These are phyloP conservation scores for Ptychadena robeensis DNA, from an alignment of 2,797 vertebrate genomes.

Conservation along the genomic window DNA sequence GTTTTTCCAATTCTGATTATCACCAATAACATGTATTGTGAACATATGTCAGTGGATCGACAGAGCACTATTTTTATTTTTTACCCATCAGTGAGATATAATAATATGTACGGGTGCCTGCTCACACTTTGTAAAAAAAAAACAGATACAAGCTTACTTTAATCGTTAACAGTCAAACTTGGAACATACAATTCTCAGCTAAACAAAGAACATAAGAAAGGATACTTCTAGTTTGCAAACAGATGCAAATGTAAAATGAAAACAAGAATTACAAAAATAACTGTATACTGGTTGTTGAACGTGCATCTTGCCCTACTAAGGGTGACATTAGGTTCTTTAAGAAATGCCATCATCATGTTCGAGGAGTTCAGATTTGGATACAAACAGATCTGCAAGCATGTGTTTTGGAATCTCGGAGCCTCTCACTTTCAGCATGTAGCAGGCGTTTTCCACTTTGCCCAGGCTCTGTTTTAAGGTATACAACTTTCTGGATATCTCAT, in stretches of 20 bases:
- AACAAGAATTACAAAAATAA: background rate
- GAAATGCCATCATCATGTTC: constrained; percentile 89
- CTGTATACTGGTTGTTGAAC: background rate
- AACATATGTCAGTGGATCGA: too few species aligned
- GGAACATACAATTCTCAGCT: background rate
- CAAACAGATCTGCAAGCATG: constrained; percentile 95
- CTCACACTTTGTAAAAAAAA: background rate
- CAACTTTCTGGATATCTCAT: constrained; percentile 97
- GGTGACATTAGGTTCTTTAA: constrained; percentile 66
- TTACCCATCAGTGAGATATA: background rate
- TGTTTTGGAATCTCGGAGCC: constrained; percentile 97
- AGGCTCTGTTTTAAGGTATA: constrained; percentile 94
- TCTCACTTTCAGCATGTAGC: constrained; percentile 89
- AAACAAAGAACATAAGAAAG: background rate
- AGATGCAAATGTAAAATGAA: background rate
- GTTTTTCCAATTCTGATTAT: too few species aligned
- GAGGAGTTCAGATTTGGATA: constrained; percentile 83
- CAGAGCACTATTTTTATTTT: too few species aligned
- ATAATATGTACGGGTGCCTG: background rate
- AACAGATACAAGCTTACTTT: background rate
- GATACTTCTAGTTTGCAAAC: background rate
- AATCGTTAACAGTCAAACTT: background rate
- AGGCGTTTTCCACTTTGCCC: constrained; percentile 96
- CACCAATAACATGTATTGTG: too few species aligned
- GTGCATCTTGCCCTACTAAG: background rate